Base-by-base conservation (phyloP, 2,888 invertebrate species). In the Pristionchus arcanus region DNA sequence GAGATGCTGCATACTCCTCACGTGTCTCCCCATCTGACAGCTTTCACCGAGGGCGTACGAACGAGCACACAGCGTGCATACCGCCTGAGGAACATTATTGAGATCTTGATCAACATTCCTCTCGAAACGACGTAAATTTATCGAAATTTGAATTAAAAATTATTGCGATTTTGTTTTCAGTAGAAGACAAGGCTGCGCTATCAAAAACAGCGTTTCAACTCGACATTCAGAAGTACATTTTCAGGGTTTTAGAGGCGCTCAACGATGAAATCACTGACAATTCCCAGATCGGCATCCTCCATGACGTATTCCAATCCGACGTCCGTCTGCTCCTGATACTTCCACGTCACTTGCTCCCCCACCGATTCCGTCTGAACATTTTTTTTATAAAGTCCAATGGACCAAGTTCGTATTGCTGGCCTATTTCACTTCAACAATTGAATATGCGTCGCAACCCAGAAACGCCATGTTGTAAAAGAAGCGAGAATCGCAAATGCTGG, bases 251-350 rank as follows among this genome's bases (percentile, higher is more conserved):
- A 9, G 42, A 13, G 9, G 9, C 11, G 11, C 13, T 49, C 42
- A 49, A 49, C 0, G 11, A 49, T 49, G 42, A 49, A 63, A 63
- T 63, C 63, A n/a, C 87, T 63, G 13, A 87, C 91, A 90, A 92
- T 91, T 15, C 91, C 89, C 1, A 83, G 87, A 34, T 91, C 90
- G 53, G 90, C 90, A 55, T 93, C 91, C 34, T 92, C 92, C 13
- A 93, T 91, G 63, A 93, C 90, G 77, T 68, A 93, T 77, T 93
- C 92, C 63, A 93, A 87, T 0, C 93, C 93, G 42, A 93, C 91
- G 90, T 92, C 92, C 63, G 91, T 91, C 89, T 92, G 92, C 19
- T 91, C 91, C 90, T 92, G 92, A 25, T 42, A 34, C 83, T 83
- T 81, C 81, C 83, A 89, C 66, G 59, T 15, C 37, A 83, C 66